Base-by-base conservation (phyloP, 1,140 invertebrate species). In the Drosophila nannoptera region DNA sequence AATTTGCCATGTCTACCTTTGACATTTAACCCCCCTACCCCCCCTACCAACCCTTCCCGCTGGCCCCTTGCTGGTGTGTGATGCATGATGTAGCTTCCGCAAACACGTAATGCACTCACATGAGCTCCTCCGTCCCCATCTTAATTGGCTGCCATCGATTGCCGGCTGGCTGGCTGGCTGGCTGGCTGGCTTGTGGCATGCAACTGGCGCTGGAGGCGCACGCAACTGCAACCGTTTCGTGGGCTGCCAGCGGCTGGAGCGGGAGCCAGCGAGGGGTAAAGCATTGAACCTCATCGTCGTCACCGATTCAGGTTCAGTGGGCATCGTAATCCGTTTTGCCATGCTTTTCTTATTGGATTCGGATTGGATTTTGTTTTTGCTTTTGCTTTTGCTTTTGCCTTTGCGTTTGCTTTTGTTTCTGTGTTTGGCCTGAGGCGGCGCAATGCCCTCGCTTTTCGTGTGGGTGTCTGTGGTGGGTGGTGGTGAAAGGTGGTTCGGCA, bases 281-380 rank as follows among this genome's bases (percentile, higher is more conserved):
- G 61, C 80, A 78, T 84, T 83, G 78, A 84, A 84, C 78, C 76
- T 83, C 72, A 73, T 75, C 59, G 48, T 43, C 43, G 71, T 53
- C 60, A 63, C 68, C 77, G 65, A 67, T 69, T 75, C 73, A 84
- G 72, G 65, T 83, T 69, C 69, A 73, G 32, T 43, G 36, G 7
- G 52, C 61, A 56, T 35, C 65, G 65, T 53, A 81, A 64, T 65
- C 55, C 59, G 40, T 63, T 65, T 50, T 61, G 72, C 46, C 45
- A 45, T 50, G 64, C 9, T 62, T 35, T 59, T 69, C 29, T 56
- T 65, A 62, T 56, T 53, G 53, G 42, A 22, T 22, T 22, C 22
- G 22, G 22, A 22, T 22, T 22, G 22, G 22, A 1, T 22, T 22
- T 22, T 22, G 3, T 22, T 22, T 1, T 22, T 22, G 22, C 22